Percentiles rank a stretch among this genome's conserved stretches.
Conservation (phyloP, 2,797 vertebrate species). For the Carcharodon carcharias region DNA sequence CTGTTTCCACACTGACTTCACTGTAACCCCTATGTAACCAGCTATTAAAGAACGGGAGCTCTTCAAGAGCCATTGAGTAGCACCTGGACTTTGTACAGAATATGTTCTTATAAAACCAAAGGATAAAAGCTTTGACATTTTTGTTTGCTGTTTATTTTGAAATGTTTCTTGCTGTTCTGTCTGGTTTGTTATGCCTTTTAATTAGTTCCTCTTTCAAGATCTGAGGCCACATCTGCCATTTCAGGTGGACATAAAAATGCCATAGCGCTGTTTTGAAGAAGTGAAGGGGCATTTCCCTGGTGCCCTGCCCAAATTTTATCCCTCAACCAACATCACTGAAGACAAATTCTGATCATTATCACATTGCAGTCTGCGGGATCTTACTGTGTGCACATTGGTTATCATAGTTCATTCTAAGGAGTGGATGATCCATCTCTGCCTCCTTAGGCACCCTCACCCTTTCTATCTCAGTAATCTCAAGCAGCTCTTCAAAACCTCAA, state of each 20-base stretch:
- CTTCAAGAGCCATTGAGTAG: background rate
- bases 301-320: background rate
- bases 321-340: background rate
- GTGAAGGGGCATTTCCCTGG: background rate
- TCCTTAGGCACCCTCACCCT: too few species aligned
- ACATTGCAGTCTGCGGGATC: background rate
- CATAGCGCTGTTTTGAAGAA: background rate
- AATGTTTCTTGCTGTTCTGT: background rate
- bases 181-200: background rate
- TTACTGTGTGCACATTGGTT: background rate
- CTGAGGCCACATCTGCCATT: background rate
- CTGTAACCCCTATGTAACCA: background rate
- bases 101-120: constrained; percentile 4
- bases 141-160: background rate
- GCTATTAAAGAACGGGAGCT: background rate
- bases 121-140: background rate
- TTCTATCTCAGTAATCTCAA: too few species aligned
- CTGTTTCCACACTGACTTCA: background rate
- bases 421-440: too few species aligned
- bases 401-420: background rate
- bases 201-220: background rate
- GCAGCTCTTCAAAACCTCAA: too few species aligned
- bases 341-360: background rate
- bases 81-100: background rate
- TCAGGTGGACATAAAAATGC: background rate